Conservation (phyloP, 92 coral and sea anemone genomes). For the Porites rus region DNA sequence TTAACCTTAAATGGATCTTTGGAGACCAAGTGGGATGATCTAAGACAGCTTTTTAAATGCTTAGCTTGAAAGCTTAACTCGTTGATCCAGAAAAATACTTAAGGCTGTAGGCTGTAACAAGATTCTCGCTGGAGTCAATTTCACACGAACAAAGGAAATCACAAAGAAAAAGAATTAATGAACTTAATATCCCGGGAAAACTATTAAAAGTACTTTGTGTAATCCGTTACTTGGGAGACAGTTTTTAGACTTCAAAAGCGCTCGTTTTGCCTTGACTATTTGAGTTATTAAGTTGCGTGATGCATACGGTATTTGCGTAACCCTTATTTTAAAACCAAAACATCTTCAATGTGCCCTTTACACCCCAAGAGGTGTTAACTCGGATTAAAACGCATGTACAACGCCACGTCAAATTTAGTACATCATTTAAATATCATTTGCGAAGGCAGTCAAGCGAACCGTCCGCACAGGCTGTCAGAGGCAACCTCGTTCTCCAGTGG, state of each 20-base stretch:
- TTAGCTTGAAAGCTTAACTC: constrained; percentile 19
- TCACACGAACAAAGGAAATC: background rate
- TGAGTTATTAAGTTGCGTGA: background rate
- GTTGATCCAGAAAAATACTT: background rate
- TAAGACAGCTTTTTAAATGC: background rate
- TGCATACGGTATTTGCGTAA: constrained; percentile 18
- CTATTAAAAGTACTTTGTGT: background rate
- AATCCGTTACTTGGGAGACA: background rate
- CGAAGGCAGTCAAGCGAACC: background rate
- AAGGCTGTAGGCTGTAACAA: background rate
- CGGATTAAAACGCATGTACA: constrained; percentile 7
- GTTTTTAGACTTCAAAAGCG: background rate
- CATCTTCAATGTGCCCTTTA: constrained; percentile 11
- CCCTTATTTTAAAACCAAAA: background rate
- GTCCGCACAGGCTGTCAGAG: background rate
- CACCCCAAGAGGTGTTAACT: constrained; percentile 10
- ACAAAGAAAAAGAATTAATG: constrained; percentile 4
- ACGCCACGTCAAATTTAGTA: background rate
- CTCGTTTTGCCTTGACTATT: background rate
- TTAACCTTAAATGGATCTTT: background rate
- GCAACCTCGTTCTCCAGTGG: too few relatives aligned
- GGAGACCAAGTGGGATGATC: too few relatives aligned
- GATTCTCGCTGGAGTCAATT: background rate
- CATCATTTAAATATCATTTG: background rate
- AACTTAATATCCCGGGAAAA: constrained; percentile 5